These are phyloP conservation scores for Pseudoips prasinana DNA, from an alignment of 2,888 invertebrate species.

Conservation along the genomic window DNA sequence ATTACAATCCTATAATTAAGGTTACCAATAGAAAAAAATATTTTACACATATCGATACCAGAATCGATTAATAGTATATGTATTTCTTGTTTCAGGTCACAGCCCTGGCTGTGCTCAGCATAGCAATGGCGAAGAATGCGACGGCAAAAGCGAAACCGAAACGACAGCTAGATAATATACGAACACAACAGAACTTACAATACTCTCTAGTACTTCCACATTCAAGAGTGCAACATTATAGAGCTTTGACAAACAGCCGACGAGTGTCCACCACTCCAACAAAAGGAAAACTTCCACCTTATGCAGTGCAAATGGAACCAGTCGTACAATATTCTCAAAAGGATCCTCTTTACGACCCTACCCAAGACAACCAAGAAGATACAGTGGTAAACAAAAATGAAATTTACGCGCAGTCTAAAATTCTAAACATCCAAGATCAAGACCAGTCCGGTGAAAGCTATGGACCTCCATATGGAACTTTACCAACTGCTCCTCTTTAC, in stretches of 20 bases:
- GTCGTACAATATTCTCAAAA: slow-evolving; percentile 90
- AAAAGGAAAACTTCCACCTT: slow-evolving; percentile 83
- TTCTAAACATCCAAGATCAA: slow-evolving; percentile 70
- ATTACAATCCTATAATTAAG: no score
- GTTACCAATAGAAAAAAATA: slow-evolving; percentile 22
- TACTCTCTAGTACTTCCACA: slow-evolving; percentile 83
- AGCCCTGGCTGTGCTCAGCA: slow-evolving; percentile 79
- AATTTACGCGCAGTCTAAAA: slow-evolving; percentile 74
- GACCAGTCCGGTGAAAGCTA: slow-evolving; percentile 71
- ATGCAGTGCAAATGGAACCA: slow-evolving; percentile 91
- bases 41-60: neutral
- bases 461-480: slow-evolving; percentile 69
- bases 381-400: slow-evolving; percentile 67
- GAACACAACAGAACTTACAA: slow-evolving; percentile 82
- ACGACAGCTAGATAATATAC: slow-evolving; percentile 76
- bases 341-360: slow-evolving; percentile 87
- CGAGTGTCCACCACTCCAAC: slow-evolving; percentile 77
- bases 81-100: slow-evolving; percentile 78
- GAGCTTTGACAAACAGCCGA: slow-evolving; percentile 75
- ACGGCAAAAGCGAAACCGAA: slow-evolving; percentile 77
- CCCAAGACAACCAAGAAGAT: slow-evolving; percentile 72
- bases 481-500: slow-evolving; percentile 75
- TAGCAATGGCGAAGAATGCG: slow-evolving; percentile 72
- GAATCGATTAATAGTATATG: slow-evolving; percentile 14
- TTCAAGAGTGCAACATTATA: slow-evolving; percentile 77